Base-by-base conservation (phyloP, 2,797 vertebrate genomes). In the Pantherophis alleghaniensis region DNA sequence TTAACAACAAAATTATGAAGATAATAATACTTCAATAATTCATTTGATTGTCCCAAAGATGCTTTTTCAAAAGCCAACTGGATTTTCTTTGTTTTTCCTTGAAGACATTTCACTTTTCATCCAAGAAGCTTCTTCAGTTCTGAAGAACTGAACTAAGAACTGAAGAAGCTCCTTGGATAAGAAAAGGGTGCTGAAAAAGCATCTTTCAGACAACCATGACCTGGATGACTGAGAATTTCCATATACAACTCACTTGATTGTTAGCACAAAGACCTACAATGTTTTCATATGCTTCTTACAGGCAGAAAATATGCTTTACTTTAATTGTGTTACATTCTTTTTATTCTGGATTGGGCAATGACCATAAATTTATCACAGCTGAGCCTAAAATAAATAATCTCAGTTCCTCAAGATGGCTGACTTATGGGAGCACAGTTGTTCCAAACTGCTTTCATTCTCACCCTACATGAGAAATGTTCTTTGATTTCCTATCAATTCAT, bases 1-100 rank as follows among this genome's bases (percentile, higher is more conserved):
- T 91, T 88, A 91, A 92, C 60, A 92, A 63, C 94, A 94, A 86
- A 93, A 89, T 57, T 93, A 96, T 96, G 95, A 86, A 69, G 74
- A 94, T 88, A 95, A 90, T 26, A 94, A 91, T 92, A 57, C 87
- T 95, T 94, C 91, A 96, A 74, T 47, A 93, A 53, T 22, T 42
- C 1, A 87, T 60, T 94, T 89, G 74, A 94, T 56, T 91, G 18
- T 59, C 18, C 57, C 57, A 59, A 20, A 57, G 18, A 59, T 59
- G 57, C 5, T 59, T 59, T 59, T 59, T 51, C 57, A 59, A 59
- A 59, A 59, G 57, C 57, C 18, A 59, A 22, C 57, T 59, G 57
- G 57, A 59, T 59, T 59, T 59, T 59, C 18, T 59, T 59, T 20
- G 57, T 59, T 59, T 59, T 59, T 59, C 18, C 18, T 59, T 59